Base-by-base conservation (phyloP, 2,797 vertebrate species). In the Molossus molossus region DNA sequence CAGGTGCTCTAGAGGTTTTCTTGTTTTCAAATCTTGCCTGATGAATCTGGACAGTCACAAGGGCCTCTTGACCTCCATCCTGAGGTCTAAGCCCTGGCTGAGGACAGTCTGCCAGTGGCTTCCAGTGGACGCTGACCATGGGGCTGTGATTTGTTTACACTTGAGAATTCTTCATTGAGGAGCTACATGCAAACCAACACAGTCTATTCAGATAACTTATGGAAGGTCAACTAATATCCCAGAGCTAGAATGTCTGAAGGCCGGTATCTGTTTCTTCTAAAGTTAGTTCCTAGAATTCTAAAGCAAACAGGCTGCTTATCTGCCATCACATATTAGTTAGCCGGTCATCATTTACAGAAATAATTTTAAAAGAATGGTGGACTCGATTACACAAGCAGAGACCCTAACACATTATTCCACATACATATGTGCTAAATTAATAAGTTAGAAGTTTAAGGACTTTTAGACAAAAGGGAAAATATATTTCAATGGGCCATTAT, bases 401-500 rank as follows among this genome's bases (percentile, higher is more conserved):
- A 25, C 14, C 11, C 27, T 69, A 33, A 4, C 5, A 87, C 1
- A 84, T 11, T 67, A 77, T 83, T 90, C 8, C 53, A 29, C 9
- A 9, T 29, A 12, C 13, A 1, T 55, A 40, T 81, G 75, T 81
- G 14, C 21, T 53, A 79, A 80, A 40, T 55, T 62, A 80, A 82
- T 82, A 13, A 83, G 50, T 55, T 79, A 77, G 8, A 86, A 13
- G 18, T 33, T 60, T 60, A 70, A 67, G 0, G 5, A 75, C 53
- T 77, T 92, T 67, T 83, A 88, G 29, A 40, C 6, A 72, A 14
- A 81, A 92, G 20, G 1, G 9, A 70, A 84, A 65, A 48, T 12
- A 84, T 53, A 73, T 93, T 94, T 94, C 37, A 86, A 50, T 69
- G 13, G 27, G 80, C 12, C 15, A 81, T 65, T 5, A 64, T 75